phyloP scores from a whole-genome alignment of 2,113 vertebrate genomes.

The Crocuta crocuta region DNA sequence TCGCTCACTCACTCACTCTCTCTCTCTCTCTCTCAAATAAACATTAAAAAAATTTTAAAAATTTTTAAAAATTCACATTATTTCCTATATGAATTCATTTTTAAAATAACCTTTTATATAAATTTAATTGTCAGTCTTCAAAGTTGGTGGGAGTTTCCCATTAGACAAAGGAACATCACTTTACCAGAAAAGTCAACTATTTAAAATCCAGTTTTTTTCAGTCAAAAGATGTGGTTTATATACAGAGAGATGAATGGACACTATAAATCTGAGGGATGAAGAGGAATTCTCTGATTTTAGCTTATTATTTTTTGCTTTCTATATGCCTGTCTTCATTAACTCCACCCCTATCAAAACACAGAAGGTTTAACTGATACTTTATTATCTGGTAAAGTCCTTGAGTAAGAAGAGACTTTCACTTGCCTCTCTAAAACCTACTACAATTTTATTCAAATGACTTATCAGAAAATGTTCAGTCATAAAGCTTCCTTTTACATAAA shows the following conservation, averaged over 20 bases:
- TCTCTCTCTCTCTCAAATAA: no score
- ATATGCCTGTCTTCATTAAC: background rate
- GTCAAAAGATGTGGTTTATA: constrained; percentile 19
- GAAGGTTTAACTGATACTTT: background rate
- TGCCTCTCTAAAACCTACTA: background rate
- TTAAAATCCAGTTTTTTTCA: background rate
- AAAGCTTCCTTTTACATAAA: background rate
- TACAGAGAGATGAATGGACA: background rate
- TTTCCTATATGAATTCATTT: background rate
- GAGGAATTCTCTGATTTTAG: background rate
- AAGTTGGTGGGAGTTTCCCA: background rate
- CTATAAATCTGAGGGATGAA: background rate
- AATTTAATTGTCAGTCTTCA: background rate
- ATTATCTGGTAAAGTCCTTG: background rate
- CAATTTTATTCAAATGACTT: constrained; percentile 1
- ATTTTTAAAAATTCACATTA: background rate
- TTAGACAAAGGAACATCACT: background rate
- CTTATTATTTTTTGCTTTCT: background rate
- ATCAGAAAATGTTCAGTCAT: background rate
- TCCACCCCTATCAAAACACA: background rate
- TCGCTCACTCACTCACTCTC: no score
- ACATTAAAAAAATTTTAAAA: no score
- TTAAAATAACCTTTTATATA: constrained; percentile 28
- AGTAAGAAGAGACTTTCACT: background rate
- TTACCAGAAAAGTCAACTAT: constrained; percentile 19